Base-by-base conservation (phyloP, 2,797 vertebrate species). In the Hemibagrus guttatus region DNA sequence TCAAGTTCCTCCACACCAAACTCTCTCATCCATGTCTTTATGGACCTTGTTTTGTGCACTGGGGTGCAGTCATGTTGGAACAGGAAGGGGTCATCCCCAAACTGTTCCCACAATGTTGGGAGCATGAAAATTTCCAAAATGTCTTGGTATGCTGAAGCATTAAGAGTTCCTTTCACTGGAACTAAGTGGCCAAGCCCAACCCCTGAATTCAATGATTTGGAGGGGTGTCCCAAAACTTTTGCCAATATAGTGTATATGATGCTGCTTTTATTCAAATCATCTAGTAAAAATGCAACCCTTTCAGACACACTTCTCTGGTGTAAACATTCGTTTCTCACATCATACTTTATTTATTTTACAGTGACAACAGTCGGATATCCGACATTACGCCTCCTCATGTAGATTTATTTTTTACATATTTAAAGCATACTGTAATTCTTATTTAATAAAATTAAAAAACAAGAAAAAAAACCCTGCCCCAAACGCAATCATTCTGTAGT, bases 311-410 rank as follows among this genome's bases (percentile, higher is more conserved):
- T 26, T 59, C 28, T 19, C 28, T 14, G 69, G 54, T 88, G 84
- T 63, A 63, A 61, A 90, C 90, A 85, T 81, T 89, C 90, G 88
- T 81, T 86, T 87, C 89, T 87, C 88, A 92, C 87, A 93, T 93
- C 39, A 84, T 94, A 93, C 89, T 91, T 91, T 83, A 90, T 92
- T 91, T 84, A 95, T 94, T 95, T 95, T 94, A 96, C 94, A 96
- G 92, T 94, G 93, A 95, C 86, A 90, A 95, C 93, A 95, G 95
- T 93, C 89, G 78, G 92, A 81, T 92, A 92, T 89, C 88, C 90
- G 89, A 92, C 93, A 93, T 90, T 90, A 90, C 91, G 91, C 93
- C 93, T 93, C 91, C 93, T 94, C 93, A 94, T 92, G 94, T 94
- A 94, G 93, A 93, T 92, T 93, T 94, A 93, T 90, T 93, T 31